phyloP scores from a whole-genome alignment of 2,797 vertebrate species.

The Buphagus erythrorhynchus region DNA sequence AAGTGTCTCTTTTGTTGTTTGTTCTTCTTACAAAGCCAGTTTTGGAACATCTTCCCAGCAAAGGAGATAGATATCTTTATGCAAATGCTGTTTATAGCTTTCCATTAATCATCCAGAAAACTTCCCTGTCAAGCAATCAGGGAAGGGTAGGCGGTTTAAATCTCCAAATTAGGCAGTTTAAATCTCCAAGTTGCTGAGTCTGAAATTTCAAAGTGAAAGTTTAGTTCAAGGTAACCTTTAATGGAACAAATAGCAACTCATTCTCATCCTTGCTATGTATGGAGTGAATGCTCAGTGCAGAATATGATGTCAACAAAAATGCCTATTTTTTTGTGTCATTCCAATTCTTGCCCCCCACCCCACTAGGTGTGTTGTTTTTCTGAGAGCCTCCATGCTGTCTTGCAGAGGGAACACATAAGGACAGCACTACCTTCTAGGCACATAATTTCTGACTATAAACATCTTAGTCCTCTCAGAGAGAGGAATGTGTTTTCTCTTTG shows the following conservation, averaged over 20 bases:
- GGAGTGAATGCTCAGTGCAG: not conserved
- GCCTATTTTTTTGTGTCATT: not conserved
- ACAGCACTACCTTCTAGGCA: not conserved
- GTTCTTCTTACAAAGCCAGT: not conserved
- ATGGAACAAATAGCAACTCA: not conserved
- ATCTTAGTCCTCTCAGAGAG: not conserved
- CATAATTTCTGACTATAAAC: not conserved
- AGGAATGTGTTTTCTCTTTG: slow-evolving; percentile 7
- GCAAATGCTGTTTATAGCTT: not conserved
- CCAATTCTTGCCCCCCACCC: not conserved
- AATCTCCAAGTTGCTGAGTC: not conserved
- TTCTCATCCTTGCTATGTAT: not conserved
- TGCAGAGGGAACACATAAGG: not conserved
- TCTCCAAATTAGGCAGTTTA: not conserved
- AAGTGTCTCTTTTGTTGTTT: not conserved
- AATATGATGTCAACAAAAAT: not conserved
- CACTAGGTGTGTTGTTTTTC: accelerated
- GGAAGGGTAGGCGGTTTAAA: not conserved
- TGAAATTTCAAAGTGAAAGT: not conserved
- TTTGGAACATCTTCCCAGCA: not conserved
- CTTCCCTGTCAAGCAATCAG: not conserved
- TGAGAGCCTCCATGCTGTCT: not conserved
- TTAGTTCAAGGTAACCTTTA: not conserved
- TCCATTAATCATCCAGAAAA: slow-evolving; percentile 5
- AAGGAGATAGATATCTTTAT: not conserved